Base-by-base conservation (phyloP, 2,797 vertebrate genomes). In the Anguilla anguilla region DNA sequence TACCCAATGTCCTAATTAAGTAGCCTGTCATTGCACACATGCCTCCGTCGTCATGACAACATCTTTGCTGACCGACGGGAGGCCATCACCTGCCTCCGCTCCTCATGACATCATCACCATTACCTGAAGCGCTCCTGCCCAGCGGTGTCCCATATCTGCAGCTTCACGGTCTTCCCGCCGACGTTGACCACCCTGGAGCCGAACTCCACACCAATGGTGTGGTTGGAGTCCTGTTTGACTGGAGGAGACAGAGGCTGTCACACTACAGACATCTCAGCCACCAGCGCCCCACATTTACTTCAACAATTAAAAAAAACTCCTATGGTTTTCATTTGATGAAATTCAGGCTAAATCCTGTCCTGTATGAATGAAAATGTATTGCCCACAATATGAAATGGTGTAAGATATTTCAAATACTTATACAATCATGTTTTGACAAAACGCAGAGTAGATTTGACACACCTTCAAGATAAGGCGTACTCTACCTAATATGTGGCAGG, bases 191-290 rank as follows among this genome's bases (percentile, higher is more conserved):
- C 97, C 64, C 97, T 96, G 87, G 98, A 99, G 57, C 98, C 98
- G 88, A 99, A 99, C 94, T 99, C 98, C 89, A 99, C 98, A 0
- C 98, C 98, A 0, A 99, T 99, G 0, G 98, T 99, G 94, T 99
- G 98, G 92, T 98, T 99, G 43, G 98, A 99, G 91, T 99, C 98
- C 93, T 98, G 97, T 91, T 99, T 99, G 92, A 99, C 98, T 99
- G 92, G 35, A 90, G 35, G 51, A 17, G n/a, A 89, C 64, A 55
- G n/a, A 59, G 83, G 19, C 83, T 19, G 83, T 84, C 82, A 84
- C 6, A 31, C 53, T 2, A 25, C 22, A 10, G n/a, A n/a, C 53
- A 31, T 6, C 74, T 79, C 72, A 77, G 39, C 69, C 69, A 74
- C 69, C 35, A 6, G 19, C 46, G 22, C 19, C 11, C 6, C 74